Percentiles rank a stretch among this genome's conserved stretches.
phyloP scores from a whole-genome alignment of 2,113 vertebrate species.

The Aviceda subcristata region DNA sequence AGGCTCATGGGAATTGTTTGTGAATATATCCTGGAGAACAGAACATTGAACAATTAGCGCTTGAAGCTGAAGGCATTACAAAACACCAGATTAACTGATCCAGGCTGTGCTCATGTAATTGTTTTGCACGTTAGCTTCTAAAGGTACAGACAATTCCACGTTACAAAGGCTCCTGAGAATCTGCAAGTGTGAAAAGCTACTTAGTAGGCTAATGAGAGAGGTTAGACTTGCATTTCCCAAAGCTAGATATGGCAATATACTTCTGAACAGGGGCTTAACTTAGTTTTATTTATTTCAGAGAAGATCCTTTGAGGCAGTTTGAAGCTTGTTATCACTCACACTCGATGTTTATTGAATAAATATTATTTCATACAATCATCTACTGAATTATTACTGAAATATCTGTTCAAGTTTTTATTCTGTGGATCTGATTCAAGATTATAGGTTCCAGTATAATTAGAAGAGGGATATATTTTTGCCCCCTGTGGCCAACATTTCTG shows the following conservation, averaged over 20 bases:
- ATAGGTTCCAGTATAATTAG: slow-evolving; percentile 16
- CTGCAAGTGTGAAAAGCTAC: not conserved
- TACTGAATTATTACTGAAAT: slow-evolving; percentile 16
- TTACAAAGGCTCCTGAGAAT: not conserved
- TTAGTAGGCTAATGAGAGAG: not conserved
- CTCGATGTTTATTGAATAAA: not conserved
- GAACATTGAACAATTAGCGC: not conserved
- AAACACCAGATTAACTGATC: not conserved
- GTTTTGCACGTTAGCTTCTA: not conserved
- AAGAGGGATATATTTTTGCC: not conserved
- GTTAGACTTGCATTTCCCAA: not conserved
- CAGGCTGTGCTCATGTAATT: not conserved
- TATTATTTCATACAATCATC: not conserved
- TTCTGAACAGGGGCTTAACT: not conserved
- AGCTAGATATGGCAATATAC: not conserved
- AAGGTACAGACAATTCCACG: not conserved
- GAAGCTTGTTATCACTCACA: not conserved
- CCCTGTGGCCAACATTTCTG: not conserved
- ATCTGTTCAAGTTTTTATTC: not conserved
- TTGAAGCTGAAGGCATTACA: not conserved
- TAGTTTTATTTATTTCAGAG: not conserved
- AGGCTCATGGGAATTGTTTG: not conserved
- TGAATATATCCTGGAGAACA: not conserved
- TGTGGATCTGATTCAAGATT: slow-evolving; percentile 43
- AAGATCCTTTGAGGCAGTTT: not conserved